Conservation (phyloP, 2,888 invertebrate genomes). For the Phasia obesa region DNA sequence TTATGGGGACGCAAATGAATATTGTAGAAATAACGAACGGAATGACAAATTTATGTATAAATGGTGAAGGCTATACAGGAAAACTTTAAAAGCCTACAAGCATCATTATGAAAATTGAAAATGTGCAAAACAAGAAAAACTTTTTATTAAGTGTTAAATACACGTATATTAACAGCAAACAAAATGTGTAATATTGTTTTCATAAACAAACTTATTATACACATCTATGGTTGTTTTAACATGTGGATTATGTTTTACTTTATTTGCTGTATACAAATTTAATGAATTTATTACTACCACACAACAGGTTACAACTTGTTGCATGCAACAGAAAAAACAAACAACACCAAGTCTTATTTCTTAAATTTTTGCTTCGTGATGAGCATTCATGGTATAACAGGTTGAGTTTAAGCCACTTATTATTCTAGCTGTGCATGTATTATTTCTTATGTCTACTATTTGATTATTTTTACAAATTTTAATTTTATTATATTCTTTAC, state of each 20-base stretch:
- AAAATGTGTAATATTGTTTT: neutral
- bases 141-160: conserved; percentile 55
- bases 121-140: conserved; percentile 23
- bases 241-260: neutral
- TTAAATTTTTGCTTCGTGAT: too few relatives aligned
- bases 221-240: neutral
- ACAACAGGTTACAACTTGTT: conserved; percentile 70
- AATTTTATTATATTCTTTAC: too few relatives aligned
- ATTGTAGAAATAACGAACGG: too few relatives aligned
- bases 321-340: conserved; percentile 53
- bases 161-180: neutral
- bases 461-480: too few relatives aligned
- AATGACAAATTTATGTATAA: neutral
- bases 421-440: too few relatives aligned
- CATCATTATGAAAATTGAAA: neutral
- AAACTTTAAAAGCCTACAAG: neutral
- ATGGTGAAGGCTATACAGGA: neutral
- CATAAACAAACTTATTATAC: conserved; percentile 21
- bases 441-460: too few relatives aligned
- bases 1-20: too few relatives aligned
- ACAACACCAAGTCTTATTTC: too few relatives aligned
- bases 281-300: conserved; percentile 27
- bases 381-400: too few relatives aligned
- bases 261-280: neutral
- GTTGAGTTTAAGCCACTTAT: too few relatives aligned